Percentiles rank a stretch among this genome's conserved stretches.
phyloP scores from a whole-genome alignment of 2,113 vertebrate species.

The Barbus barbus region DNA sequence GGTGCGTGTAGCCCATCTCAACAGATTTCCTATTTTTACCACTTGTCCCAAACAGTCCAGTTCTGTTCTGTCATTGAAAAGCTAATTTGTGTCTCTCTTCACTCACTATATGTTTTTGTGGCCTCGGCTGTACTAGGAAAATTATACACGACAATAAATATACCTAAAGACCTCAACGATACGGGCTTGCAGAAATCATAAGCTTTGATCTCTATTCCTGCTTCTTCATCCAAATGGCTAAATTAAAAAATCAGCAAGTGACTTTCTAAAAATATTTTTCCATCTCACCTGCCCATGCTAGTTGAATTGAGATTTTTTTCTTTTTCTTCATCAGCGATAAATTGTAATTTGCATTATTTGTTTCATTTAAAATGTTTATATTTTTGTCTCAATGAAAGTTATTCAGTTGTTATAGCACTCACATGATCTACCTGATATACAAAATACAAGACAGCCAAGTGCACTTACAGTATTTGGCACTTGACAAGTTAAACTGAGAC shows the following conservation, averaged over 20 bases:
- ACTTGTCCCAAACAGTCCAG: conserved; percentile 30
- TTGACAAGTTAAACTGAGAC: background rate
- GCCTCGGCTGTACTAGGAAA: conserved; percentile 61
- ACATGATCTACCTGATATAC: background rate
- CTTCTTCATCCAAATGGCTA: conserved; percentile 13
- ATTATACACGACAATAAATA: conserved; percentile 66
- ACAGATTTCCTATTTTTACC: conserved; percentile 27
- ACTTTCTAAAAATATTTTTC: background rate
- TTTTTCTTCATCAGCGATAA: background rate
- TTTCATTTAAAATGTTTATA: background rate
- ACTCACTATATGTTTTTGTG: conserved; percentile 67
- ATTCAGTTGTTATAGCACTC: background rate
- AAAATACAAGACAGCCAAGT: too few species aligned
- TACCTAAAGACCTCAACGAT: conserved; percentile 54
- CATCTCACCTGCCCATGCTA: background rate
- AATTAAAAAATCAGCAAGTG: conserved; percentile 14
- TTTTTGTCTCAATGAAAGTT: background rate
- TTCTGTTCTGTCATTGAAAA: conserved; percentile 55
- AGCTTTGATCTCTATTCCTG: conserved; percentile 56
- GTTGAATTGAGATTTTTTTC: background rate
- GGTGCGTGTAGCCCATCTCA: conserved; percentile 17
- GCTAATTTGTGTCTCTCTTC: conserved; percentile 62
- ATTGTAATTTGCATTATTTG: background rate
- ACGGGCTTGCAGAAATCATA: conserved; percentile 51
- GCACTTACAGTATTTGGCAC: background rate